Conservation (phyloP, 53 echinoderm and acorn worm species). For the Crossaster papposus region DNA sequence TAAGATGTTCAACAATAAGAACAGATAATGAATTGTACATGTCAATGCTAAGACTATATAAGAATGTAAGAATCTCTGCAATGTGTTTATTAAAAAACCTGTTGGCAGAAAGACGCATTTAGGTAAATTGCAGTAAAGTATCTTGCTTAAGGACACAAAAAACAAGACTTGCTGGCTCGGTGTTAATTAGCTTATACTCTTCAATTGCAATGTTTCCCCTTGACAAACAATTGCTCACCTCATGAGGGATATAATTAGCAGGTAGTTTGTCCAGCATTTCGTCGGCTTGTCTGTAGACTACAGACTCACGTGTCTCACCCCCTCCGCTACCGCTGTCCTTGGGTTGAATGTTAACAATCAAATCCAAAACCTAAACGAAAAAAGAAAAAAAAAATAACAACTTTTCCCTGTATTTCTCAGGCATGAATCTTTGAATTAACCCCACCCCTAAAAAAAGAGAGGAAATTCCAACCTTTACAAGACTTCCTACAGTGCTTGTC, state of each 20-base stretch:
- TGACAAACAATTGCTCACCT: conserved; percentile 31
- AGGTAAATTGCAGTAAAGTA: not conserved
- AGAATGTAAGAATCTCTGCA: too few relatives aligned
- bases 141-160: not conserved
- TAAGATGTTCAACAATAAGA: conserved; percentile 33
- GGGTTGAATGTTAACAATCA: conserved; percentile 96
- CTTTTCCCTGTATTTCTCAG: too few relatives aligned
- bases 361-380: conserved; percentile 73
- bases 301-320: conserved; percentile 90
- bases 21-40: not conserved
- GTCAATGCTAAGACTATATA: too few relatives aligned
- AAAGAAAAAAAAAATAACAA: too few relatives aligned
- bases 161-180: too few relatives aligned
- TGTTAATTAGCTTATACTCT: too few relatives aligned
- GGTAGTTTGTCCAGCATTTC: conserved; percentile 98
- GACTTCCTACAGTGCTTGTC: too few relatives aligned
- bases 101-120: too few relatives aligned
- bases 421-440: too few relatives aligned
- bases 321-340: conserved; percentile 92
- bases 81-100: too few relatives aligned
- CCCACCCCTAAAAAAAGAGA: too few relatives aligned
- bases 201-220: not conserved
- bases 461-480: too few relatives aligned
- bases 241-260: conserved; percentile 65
- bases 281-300: conserved; percentile 85